These are phyloP conservation scores for Tachystola acroxantha DNA, from an alignment of 2,888 invertebrate genomes.

Conservation along the genomic window DNA sequence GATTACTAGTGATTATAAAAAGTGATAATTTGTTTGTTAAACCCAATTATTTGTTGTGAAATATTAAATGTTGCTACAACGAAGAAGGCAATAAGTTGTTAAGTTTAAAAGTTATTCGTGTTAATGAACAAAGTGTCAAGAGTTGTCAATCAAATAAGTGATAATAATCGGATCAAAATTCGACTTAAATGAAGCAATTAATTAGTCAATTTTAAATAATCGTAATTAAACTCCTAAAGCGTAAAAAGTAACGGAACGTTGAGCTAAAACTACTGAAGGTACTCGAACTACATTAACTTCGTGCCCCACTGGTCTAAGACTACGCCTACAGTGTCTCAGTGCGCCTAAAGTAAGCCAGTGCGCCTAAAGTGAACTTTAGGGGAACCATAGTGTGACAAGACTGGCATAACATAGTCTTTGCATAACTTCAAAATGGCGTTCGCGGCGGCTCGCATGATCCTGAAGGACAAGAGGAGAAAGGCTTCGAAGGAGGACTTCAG, in stretches of 20 bases:
- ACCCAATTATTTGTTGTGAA: conserved; percentile 23
- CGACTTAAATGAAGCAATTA: conserved; percentile 30
- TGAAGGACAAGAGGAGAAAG: conserved; percentile 89
- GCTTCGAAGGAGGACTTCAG: conserved; percentile 89
- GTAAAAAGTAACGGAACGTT: neutral
- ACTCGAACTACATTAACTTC: too few relatives aligned
- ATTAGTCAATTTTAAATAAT: conserved; percentile 41
- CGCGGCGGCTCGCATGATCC: conserved; percentile 90
- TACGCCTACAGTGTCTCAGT: neutral
- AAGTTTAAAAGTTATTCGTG: conserved; percentile 32
- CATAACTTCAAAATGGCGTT: conserved; percentile 82
- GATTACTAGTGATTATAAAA: conserved; percentile 6
- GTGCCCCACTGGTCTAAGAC: too few relatives aligned
- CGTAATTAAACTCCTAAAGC: conserved; percentile 9
- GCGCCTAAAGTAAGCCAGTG: conserved; percentile 11
- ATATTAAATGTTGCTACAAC: conserved; percentile 28
- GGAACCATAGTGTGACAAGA: conserved; percentile 13
- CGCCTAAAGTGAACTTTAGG: conserved; percentile 6
- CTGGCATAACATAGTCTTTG: conserved; percentile 15
- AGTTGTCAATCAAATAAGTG: conserved; percentile 15
- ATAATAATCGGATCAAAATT: conserved; percentile 12
- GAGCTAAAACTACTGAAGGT: too few relatives aligned
- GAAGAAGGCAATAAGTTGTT: conserved; percentile 47
- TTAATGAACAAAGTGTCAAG: conserved; percentile 23
- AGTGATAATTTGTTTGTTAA: conserved; percentile 9